Evolutionary conservation across 2,888 invertebrate species (phyloP).

Genomic region (Drosophila putrida): DNA sequence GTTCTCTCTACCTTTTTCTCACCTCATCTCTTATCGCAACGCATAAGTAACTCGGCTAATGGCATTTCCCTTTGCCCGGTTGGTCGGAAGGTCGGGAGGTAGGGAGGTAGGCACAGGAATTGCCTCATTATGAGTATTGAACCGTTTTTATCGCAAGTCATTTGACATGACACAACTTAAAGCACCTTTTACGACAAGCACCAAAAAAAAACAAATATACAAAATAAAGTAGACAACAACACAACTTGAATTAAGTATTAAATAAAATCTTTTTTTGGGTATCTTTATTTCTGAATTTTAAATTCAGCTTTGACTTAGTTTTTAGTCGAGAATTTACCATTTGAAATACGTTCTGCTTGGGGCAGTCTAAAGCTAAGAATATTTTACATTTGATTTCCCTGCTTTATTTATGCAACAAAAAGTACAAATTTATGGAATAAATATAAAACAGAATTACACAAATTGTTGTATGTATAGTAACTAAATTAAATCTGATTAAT

Average conservation of each 20-base stretch:
- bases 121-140: constrained; percentile 40
- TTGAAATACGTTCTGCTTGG: constrained; percentile 4
- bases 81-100: no score
- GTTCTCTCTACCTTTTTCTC: background rate
- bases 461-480: no score
- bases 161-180: constrained; percentile 36
- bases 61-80: constrained; percentile 5
- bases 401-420: background rate
- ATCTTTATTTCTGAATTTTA: background rate
- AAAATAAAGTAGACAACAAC: constrained; percentile 1
- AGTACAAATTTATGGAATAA: no score
- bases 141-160: constrained; percentile 36
- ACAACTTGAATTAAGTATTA: constrained; percentile 14
- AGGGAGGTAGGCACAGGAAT: constrained; percentile 9
- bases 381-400: background rate
- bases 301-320: background rate
- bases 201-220: background rate
- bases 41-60: constrained; percentile 30
- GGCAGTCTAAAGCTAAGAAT: background rate
- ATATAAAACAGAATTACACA: no score
- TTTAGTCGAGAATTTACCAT: constrained; percentile 4
- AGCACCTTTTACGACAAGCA: constrained; percentile 23
- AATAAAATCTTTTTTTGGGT: constrained; percentile 3
- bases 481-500: no score
- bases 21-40: constrained; percentile 15